Percentiles rank a stretch among this genome's conserved stretches.
Evolutionary conservation across 2,797 vertebrate genomes (phyloP).

Genomic region (Chloroceryle inda): DNA sequence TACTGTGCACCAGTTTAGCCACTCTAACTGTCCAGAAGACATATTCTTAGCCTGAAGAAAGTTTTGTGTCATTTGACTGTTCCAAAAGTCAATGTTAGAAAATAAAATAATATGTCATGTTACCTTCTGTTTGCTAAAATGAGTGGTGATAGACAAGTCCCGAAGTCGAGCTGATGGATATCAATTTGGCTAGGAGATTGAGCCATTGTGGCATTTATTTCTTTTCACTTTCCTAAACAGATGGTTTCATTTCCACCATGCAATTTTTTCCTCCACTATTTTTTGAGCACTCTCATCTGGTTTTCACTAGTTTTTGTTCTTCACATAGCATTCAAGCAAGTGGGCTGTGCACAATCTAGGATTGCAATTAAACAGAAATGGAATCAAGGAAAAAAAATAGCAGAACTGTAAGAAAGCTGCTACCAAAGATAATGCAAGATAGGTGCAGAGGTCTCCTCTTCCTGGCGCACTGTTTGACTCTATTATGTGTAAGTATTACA

Average conservation of each 20-base stretch:
- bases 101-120: neutral
- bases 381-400: neutral
- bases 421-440: neutral
- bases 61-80: neutral
- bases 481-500: neutral
- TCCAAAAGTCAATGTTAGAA: neutral
- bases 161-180: neutral
- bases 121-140: neutral
- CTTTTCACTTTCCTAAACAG: neutral
- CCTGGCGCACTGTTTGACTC: neutral
- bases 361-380: neutral
- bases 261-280: neutral
- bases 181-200: neutral
- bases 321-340: neutral
- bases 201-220: neutral
- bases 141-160: neutral
- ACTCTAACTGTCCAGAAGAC: neutral
- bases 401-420: neutral
- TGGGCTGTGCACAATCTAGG: neutral
- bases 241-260: neutral
- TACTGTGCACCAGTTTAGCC: neutral
- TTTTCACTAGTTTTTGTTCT: conserved; percentile 16
- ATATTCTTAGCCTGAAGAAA: neutral
- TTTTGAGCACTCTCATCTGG: neutral
- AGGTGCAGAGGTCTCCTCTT: neutral